These are phyloP conservation scores for Notothenia rossii DNA, from an alignment of 2,113 vertebrate species.

Conservation along the genomic window DNA sequence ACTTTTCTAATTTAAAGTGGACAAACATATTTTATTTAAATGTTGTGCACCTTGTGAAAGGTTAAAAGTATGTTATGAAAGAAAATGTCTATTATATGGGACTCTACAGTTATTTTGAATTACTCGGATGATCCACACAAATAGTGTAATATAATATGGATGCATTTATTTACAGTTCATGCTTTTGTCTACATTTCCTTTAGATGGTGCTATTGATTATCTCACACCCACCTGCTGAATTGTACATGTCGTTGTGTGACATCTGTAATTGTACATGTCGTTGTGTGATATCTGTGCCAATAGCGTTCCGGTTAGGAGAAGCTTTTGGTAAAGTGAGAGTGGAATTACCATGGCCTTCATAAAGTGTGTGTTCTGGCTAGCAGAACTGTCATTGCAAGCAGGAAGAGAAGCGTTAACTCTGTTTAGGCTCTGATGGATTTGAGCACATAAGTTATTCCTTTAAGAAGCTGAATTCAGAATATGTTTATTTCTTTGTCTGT, in stretches of 20 bases:
- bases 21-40: not conserved
- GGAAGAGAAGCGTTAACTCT: constrained; percentile 16
- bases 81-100: too few relatives aligned
- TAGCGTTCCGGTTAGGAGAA: constrained; percentile 10
- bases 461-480: not conserved
- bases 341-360: constrained; percentile 34
- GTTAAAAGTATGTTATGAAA: too few relatives aligned
- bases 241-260: not conserved
- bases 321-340: constrained; percentile 24
- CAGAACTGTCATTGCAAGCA: constrained; percentile 20
- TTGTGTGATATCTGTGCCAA: constrained; percentile 24
- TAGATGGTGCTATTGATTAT: constrained; percentile 10
- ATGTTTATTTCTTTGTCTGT: too few relatives aligned
- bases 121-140: not conserved
- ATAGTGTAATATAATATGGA: not conserved
- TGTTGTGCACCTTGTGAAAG: too few relatives aligned
- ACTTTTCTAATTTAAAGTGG: not conserved
- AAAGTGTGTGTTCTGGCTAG: constrained; percentile 37
- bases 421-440: not conserved
- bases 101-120: too few relatives aligned
- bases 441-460: not conserved
- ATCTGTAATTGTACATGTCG: not conserved
- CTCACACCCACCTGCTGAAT: not conserved
- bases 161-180: not conserved
- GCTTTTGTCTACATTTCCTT: not conserved